Percentiles rank a stretch among this genome's conserved stretches.
Conservation (phyloP, 2,113 vertebrate genomes). For the Parus major region DNA sequence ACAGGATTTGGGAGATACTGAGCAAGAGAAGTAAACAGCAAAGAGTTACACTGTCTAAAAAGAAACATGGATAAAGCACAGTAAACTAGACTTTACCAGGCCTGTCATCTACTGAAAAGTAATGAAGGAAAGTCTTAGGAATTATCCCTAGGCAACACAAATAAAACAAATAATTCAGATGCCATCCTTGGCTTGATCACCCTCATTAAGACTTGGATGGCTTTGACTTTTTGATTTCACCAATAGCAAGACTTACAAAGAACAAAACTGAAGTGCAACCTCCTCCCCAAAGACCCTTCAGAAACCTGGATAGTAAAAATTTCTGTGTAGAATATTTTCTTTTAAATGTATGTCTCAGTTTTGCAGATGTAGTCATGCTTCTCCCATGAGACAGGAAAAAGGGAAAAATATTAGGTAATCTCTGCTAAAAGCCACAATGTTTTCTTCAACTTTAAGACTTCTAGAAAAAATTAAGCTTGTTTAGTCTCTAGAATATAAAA, state of each 20-base stretch:
- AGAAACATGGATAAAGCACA: not conserved
- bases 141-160: not conserved
- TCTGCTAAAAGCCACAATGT: not conserved
- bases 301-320: not conserved
- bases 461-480: not conserved
- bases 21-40: not conserved
- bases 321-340: not conserved
- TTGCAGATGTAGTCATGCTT: not conserved
- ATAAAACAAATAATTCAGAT: conserved; percentile 20
- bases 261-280: not conserved
- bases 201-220: not conserved
- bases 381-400: not conserved
- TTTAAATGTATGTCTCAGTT: not conserved
- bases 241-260: not conserved
- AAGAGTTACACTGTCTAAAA: not conserved
- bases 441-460: not conserved
- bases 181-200: not conserved
- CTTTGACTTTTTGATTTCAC: not conserved
- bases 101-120: not conserved
- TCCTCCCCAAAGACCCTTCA: not conserved
- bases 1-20: not conserved
- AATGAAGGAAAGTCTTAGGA: not conserved
- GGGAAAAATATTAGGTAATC: not conserved
- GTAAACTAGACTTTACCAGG: not conserved
- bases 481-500: not conserved